Base-by-base conservation (phyloP, 2,888 invertebrate genomes). In the Panorpa germanica region DNA sequence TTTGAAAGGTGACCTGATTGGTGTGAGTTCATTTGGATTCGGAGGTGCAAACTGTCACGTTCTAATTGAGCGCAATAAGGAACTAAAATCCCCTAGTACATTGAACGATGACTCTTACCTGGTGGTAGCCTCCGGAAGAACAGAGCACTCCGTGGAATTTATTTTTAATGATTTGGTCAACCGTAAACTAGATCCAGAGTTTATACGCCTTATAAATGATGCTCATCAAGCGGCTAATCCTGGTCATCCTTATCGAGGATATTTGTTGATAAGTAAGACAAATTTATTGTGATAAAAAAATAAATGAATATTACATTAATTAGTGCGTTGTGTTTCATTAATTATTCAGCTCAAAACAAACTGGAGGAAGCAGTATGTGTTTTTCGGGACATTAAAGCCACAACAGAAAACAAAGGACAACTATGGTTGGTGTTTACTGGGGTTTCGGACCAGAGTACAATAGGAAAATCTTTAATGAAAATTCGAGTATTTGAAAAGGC, bases 381-480 rank as follows among this genome's bases (percentile, higher is more conserved):
- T n/a, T n/a, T n/a, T n/a, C n/a, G n/a, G n/a, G n/a, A n/a, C n/a
- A n/a, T n/a, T n/a, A n/a, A n/a, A n/a, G n/a, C n/a, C n/a, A n/a
- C n/a, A n/a, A n/a, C n/a, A n/a, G n/a, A n/a, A n/a, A n/a, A n/a
- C n/a, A n/a, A n/a, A n/a, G n/a, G n/a, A n/a, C n/a, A n/a, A 26
- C 8, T 34, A 14, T 25, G 25, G 11, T 34, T 15, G 47, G 67
- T 82, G 29, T 86, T 82, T 55, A 76, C 83, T 22, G 83, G 83
- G 88, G 88, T 18, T 81, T 91, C 81, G 83, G 85, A 2, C 75
- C 80, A 0, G 85, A 56, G 70, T 8, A 74, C 75, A 37, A 85
- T 83, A 76, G 82, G 73, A 13, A 56, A 60, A 7, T 58, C 68
- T 31, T 61, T 83, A 34, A 66, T 81, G 64, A 54, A 60, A 39